Evolutionary conservation across 2,113 vertebrate genomes (phyloP), one percentile per base, ranked within the genome.

Genomic region (Pao palembangensis): DNA sequence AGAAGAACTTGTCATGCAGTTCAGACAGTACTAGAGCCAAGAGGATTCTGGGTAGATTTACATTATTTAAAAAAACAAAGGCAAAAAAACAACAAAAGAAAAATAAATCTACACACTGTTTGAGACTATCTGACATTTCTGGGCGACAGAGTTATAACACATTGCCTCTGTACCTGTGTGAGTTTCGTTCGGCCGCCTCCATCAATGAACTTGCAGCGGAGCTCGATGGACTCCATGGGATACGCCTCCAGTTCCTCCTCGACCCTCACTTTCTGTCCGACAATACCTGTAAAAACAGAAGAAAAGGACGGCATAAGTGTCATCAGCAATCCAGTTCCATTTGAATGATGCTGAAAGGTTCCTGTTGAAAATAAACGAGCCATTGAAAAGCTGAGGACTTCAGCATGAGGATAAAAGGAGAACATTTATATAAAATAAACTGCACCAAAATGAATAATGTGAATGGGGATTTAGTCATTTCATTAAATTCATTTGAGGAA

Each of bases 241-340:
- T 84, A 88, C 1, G 90, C 85, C 85, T 87, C 85, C 72, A 90
- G 46, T 65, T 88, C 86, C 16, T 75, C 62, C 0, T 83, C 76
- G 1, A 92, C 91, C 20, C 71, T 80, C 55, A 92, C 90, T 17
- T 87, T 86, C 76, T 88, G 88, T 71, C 76, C 67, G 19, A 10
- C 18, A 1, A 55, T 61, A 57, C 67, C 91, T 92, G 74, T 4
- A 56, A 51, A 19, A 0, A 11, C 12, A 41, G 17, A 46, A 25
- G 21, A 73, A 31, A 38, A 15, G 19, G 12, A 5, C 6, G 60
- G 51, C 44, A 61, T 61, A 69, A 0, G 13, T 46, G 14, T 46
- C 38, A 34, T 57, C 59, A 57, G 59, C 16, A 55, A 43, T 63
- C 55, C 28, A 53, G 65, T 34, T 50, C 7, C 8, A 17, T 61